Percentiles rank a stretch among this genome's conserved stretches.
phyloP scores from a whole-genome alignment of 2,888 invertebrate species.

The Rhagium mordax region DNA sequence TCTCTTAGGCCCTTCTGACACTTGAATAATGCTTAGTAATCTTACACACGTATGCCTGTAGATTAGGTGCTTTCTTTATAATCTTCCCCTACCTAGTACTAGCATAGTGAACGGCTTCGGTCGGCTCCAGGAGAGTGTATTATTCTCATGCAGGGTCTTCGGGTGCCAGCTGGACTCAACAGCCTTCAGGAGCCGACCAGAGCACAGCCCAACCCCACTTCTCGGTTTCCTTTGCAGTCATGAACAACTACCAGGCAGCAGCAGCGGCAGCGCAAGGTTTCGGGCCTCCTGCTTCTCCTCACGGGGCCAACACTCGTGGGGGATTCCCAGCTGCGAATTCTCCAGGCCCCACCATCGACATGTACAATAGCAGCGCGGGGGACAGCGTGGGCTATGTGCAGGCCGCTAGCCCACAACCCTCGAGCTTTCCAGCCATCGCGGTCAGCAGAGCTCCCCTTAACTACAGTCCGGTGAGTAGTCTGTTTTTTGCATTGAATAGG shows the following conservation, averaged over 20 bases:
- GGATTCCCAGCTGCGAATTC: slow-evolving; percentile 81
- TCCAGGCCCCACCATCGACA: slow-evolving; percentile 92
- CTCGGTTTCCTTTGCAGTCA: slow-evolving; percentile 80
- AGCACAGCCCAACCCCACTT: slow-evolving; percentile 63
- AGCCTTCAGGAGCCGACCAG: slow-evolving; percentile 65
- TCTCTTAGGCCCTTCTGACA: background rate
- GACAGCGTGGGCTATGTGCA: slow-evolving; percentile 95
- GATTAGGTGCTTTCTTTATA: slow-evolving; percentile 2
- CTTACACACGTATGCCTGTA: slow-evolving; percentile 21
- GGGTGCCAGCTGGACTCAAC: slow-evolving; percentile 57
- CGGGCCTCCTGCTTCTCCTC: slow-evolving; percentile 88
- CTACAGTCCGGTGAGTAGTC: slow-evolving; percentile 89
- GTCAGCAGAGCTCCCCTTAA: slow-evolving; percentile 94
- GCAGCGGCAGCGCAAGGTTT: slow-evolving; percentile 85
- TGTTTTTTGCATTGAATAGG: background rate
- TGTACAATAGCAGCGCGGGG: slow-evolving; percentile 89
- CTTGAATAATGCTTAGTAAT: background rate
- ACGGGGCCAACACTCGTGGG: slow-evolving; percentile 75
- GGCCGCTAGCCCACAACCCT: slow-evolving; percentile 97
- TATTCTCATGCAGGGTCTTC: slow-evolving; percentile 60
- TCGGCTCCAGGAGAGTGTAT: slow-evolving; percentile 65
- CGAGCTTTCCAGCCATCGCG: slow-evolving; percentile 94
- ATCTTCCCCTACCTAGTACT: slow-evolving; percentile 9
- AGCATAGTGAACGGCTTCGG: slow-evolving; percentile 49
- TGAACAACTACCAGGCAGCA: slow-evolving; percentile 95